phyloP scores from a whole-genome alignment of 2,113 vertebrate genomes.

The Proteles cristata region DNA sequence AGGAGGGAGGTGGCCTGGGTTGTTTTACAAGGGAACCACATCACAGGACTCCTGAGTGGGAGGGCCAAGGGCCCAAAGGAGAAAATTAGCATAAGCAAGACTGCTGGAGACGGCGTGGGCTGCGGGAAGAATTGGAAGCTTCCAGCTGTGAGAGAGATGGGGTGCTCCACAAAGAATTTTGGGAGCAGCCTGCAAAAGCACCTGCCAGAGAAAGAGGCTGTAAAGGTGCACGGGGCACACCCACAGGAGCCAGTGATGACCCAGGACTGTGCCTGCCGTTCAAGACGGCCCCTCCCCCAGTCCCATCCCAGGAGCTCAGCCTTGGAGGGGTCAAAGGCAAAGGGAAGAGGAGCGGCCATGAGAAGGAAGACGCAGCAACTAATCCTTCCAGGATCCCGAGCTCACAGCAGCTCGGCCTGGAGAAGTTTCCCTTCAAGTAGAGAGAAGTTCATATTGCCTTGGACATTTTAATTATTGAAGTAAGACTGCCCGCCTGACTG shows the following conservation, averaged over 20 bases:
- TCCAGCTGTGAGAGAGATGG: background rate
- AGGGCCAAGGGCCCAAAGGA: background rate
- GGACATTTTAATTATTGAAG: background rate
- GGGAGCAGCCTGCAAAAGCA: background rate
- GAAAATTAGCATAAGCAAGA: background rate
- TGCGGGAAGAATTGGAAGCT: background rate
- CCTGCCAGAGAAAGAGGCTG: background rate
- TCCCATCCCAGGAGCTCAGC: background rate
- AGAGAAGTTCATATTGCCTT: background rate
- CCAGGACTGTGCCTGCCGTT: background rate
- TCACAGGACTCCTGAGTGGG: background rate
- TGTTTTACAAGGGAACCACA: background rate
- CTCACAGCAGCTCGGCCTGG: background rate
- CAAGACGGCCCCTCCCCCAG: too few species aligned
- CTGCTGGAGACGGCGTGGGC: background rate
- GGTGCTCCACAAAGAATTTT: background rate
- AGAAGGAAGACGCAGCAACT: background rate
- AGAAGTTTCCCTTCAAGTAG: background rate
- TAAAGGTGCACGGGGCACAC: too few species aligned
- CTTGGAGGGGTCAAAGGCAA: rapidly evolving
- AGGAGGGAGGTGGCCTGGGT: background rate
- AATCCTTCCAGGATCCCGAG: background rate
- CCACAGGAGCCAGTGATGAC: background rate
- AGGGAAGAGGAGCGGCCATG: background rate
- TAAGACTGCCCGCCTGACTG: background rate